These are phyloP conservation scores for Raphicerus campestris DNA, from an alignment of 2,113 vertebrate species.

Conservation along the genomic window DNA sequence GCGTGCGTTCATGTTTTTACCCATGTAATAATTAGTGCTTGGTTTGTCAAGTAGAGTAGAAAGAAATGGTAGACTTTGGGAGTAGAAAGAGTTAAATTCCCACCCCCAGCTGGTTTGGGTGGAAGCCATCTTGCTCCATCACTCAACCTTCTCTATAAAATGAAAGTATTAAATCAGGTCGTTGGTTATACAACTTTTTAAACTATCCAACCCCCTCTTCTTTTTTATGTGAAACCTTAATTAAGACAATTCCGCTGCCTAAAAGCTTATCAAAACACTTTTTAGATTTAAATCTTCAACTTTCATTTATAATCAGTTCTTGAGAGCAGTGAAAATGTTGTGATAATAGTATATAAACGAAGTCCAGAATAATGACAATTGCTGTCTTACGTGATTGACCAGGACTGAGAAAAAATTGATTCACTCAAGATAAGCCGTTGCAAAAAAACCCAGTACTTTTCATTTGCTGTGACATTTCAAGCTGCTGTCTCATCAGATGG, in stretches of 20 bases:
- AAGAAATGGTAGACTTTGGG: neutral
- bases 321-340: neutral
- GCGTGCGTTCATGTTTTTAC: neutral
- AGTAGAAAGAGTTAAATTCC: neutral
- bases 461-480: neutral
- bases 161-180: neutral
- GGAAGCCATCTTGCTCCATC: neutral
- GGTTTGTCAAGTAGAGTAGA: neutral
- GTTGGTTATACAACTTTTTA: neutral
- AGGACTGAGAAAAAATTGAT: neutral
- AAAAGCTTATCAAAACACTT: neutral
- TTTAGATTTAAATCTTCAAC: neutral
- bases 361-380: neutral
- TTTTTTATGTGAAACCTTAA: neutral
- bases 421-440: neutral
- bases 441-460: neutral
- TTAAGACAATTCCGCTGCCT: neutral
- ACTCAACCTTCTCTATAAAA: neutral
- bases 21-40: neutral
- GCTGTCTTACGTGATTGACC: neutral
- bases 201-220: too few relatives aligned
- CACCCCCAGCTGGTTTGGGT: neutral
- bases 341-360: neutral
- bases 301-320: neutral
- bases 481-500: neutral